Percentiles rank a stretch among this genome's conserved stretches.
These are phyloP conservation scores for Lottia gigantea DNA, from an alignment of 2,888 invertebrate species.

Conservation along the genomic window DNA sequence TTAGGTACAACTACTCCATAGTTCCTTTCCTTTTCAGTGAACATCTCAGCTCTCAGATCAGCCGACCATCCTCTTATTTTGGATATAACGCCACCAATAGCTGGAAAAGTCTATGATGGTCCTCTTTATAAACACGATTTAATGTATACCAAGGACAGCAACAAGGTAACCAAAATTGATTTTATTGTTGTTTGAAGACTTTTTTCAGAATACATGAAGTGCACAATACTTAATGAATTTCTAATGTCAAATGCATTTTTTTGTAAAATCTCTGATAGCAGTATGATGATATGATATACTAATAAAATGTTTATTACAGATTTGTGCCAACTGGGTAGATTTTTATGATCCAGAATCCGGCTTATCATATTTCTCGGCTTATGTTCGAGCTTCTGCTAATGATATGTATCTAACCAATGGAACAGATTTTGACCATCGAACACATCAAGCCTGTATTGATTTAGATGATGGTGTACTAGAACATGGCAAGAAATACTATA, in stretches of 20 bases:
- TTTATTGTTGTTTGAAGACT: too few species aligned
- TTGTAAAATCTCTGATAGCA: too few species aligned
- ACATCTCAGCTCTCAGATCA: slow-evolving; percentile 39
- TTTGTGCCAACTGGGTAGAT: slow-evolving; percentile 28
- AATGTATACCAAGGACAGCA: slow-evolving; percentile 38
- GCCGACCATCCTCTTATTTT: slow-evolving; percentile 48
- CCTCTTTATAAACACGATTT: slow-evolving; percentile 34
- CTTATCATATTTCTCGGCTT: neutral
- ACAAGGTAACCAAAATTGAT: slow-evolving; percentile 25
- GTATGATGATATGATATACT: too few species aligned
- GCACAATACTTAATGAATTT: too few species aligned
- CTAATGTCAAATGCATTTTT: too few species aligned
- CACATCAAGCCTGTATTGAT: slow-evolving; percentile 32
- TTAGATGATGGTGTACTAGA: slow-evolving; percentile 29
- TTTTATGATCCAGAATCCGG: slow-evolving; percentile 33
- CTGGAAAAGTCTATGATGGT: slow-evolving; percentile 48
- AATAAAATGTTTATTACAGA: neutral
- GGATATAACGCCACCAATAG: slow-evolving; percentile 42
- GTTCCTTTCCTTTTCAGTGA: slow-evolving; percentile 36
- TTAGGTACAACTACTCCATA: neutral
- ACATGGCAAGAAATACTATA: slow-evolving; percentile 39
- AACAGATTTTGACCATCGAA: slow-evolving; percentile 1
- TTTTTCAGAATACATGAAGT: too few species aligned
- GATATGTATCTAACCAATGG: neutral
- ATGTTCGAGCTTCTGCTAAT: neutral